Percentiles rank a stretch among this genome's conserved stretches.
Evolutionary conservation across 2,888 invertebrate genomes (phyloP).

Genomic region (Tridacna crocea): DNA sequence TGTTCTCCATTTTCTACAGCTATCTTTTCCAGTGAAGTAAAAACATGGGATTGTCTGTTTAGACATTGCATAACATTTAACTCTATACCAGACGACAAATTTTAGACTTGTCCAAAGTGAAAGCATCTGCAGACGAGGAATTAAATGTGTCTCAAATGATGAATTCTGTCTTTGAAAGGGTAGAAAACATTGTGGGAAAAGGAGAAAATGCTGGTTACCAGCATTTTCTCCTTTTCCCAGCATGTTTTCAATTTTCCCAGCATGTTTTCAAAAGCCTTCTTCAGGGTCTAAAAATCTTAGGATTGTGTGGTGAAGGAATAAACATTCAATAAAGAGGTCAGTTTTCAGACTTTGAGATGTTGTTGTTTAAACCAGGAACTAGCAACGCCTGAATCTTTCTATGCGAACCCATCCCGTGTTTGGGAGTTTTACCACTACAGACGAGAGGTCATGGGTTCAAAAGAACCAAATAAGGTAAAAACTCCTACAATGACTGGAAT

Average conservation of each 20-base stretch:
- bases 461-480: slow-evolving; percentile 83
- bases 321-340: too few relatives aligned
- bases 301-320: too few relatives aligned
- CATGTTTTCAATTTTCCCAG: neutral
- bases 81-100: too few relatives aligned
- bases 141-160: too few relatives aligned
- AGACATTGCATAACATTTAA: neutral
- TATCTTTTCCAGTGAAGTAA: neutral
- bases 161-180: neutral
- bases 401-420: slow-evolving; percentile 90
- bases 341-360: too few relatives aligned
- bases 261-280: too few relatives aligned
- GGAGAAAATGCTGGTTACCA: neutral
- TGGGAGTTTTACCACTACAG: slow-evolving; percentile 97
- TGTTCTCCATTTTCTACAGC: neutral
- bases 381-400: slow-evolving; percentile 89
- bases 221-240: neutral
- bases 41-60: neutral
- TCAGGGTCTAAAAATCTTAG: too few relatives aligned
- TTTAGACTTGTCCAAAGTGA: too few relatives aligned
- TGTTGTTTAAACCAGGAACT: slow-evolving; percentile 76
- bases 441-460: slow-evolving; percentile 90
- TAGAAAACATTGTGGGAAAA: neutral
- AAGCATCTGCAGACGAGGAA: too few relatives aligned
- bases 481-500: neutral